Evolutionary conservation across 2,888 invertebrate genomes (phyloP), one percentile per base, ranked within the genome.

Genomic region (Schizotus pectinicornis): DNA sequence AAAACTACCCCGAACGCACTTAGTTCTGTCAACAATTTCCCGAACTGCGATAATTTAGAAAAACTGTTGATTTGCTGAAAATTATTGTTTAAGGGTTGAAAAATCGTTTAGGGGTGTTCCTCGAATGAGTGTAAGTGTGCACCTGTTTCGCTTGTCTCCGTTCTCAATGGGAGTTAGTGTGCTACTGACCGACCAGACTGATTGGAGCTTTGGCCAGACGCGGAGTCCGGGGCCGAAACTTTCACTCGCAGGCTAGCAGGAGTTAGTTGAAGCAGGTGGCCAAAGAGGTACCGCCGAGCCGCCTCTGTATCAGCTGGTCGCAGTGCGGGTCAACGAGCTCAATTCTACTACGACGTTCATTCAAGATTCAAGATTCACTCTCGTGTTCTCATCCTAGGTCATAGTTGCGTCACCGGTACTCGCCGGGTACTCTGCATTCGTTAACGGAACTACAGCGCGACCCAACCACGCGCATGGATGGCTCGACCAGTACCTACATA

Each of bases 301-400:
- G 49, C 53, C 50, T 47, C 55, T 58, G 58, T 53, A 52, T 56
- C 62, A 54, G 56, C 55, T 51, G 56, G 42, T 50, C 37, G 46
- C 52, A 33, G 51, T 37, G 38, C 46, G 62, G 69, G 67, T 70
- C 69, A 64, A 63, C 62, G 69, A 42, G 63, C 66, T 45, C 42
- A 37, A 38, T 53, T 52, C 53, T 55, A 51, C 51, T 34, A 43
- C 52, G 52, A 56, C 67, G 62, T 70, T 74, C 75, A 75, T 75
- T 75, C 74, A 75, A 74, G 73, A 74, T 74, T 74, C 74, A 73
- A 73, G 74, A 75, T 75, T 70, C 71, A 72, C 70, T 70, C 66
- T 67, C 64, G 61, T 63, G 65, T 62, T 64, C 65, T 67, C 72
- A 73, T 74, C 74, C 71, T 76, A 75, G 76, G 76, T 76, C 74